These are phyloP conservation scores for Drosophila pandora DNA, from an alignment of 1,140 invertebrate genomes.

Conservation along the genomic window DNA sequence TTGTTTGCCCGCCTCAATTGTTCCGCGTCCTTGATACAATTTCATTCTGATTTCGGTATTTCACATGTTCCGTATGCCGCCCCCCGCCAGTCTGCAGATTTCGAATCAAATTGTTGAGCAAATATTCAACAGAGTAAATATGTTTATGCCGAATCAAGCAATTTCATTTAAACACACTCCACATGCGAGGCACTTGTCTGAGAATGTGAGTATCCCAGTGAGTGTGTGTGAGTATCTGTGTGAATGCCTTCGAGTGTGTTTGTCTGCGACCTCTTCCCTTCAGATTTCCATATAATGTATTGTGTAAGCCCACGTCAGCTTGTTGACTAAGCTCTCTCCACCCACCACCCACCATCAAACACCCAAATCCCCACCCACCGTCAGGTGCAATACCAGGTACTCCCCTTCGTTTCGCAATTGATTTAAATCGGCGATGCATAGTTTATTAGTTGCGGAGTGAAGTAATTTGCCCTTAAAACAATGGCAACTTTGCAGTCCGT, in stretches of 20 bases:
- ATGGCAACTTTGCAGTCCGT: neutral
- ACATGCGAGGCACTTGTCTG: conserved; percentile 37
- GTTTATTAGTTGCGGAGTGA: conserved; percentile 48
- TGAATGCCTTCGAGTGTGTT: conserved; percentile 27
- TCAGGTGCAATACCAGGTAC: conserved; percentile 2
- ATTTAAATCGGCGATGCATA: conserved; percentile 55
- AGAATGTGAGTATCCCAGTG: conserved; percentile 6
- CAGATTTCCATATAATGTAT: conserved; percentile 62
- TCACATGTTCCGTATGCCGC: neutral
- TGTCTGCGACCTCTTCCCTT: conserved; percentile 16
- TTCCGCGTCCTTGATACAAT: conserved; percentile 79
- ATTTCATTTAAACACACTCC: conserved; percentile 81
- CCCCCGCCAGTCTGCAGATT: conserved; percentile 27
- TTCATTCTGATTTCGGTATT: conserved; percentile 64
- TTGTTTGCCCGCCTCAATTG: conserved; percentile 78
- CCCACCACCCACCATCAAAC: neutral
- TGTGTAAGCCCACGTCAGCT: conserved; percentile 52
- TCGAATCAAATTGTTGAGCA: conserved; percentile 80
- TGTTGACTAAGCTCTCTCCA: conserved; percentile 40
- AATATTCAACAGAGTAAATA: conserved; percentile 82
- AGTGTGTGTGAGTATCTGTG: conserved; percentile 10
- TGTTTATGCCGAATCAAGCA: conserved; percentile 82
- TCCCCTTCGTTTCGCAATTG: conserved; percentile 29
- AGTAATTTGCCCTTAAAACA: conserved; percentile 34
- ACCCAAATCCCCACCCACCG: neutral